These are phyloP conservation scores for Nematopogon swammerdamellus DNA, from an alignment of 2,888 invertebrate genomes.

Conservation along the genomic window DNA sequence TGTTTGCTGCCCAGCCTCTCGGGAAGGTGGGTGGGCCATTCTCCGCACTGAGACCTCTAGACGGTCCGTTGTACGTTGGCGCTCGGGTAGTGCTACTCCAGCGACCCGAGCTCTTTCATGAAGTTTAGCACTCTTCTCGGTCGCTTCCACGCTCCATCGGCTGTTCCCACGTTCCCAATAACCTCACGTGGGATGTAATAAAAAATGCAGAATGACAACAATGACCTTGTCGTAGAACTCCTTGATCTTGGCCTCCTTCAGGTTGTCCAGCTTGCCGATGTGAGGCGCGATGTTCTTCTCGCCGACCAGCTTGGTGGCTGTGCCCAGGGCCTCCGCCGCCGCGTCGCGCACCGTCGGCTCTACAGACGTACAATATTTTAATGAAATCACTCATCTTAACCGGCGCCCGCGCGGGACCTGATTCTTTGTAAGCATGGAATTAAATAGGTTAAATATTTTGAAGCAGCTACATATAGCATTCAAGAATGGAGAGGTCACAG, in stretches of 20 bases:
- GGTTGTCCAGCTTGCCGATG: constrained; percentile 81
- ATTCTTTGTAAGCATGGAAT: constrained; percentile 1
- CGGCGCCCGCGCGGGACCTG: neutral
- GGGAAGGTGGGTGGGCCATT: no score
- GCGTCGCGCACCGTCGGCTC: constrained; percentile 92
- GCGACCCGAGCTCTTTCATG: no score
- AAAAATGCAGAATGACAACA: neutral
- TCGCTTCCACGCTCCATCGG: no score
- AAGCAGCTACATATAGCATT: neutral
- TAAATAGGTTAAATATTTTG: constrained; percentile 1
- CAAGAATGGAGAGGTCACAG: no score
- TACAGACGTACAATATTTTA: constrained; percentile 31
- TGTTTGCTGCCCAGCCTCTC: no score
- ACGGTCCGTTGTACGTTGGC: no score
- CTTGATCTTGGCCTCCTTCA: constrained; percentile 92
- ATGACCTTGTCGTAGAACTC: constrained; percentile 83
- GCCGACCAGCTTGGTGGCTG: constrained; percentile 89
- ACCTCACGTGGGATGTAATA: no score
- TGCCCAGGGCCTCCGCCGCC: constrained; percentile 91
- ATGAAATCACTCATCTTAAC: constrained; percentile 5
- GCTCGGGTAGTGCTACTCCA: no score
- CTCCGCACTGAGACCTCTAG: no score
- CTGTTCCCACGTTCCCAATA: no score
- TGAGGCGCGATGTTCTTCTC: constrained; percentile 87
- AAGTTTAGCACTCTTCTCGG: no score